phyloP scores from a whole-genome alignment of 2,888 invertebrate genomes.

The Tridacna crocea region DNA sequence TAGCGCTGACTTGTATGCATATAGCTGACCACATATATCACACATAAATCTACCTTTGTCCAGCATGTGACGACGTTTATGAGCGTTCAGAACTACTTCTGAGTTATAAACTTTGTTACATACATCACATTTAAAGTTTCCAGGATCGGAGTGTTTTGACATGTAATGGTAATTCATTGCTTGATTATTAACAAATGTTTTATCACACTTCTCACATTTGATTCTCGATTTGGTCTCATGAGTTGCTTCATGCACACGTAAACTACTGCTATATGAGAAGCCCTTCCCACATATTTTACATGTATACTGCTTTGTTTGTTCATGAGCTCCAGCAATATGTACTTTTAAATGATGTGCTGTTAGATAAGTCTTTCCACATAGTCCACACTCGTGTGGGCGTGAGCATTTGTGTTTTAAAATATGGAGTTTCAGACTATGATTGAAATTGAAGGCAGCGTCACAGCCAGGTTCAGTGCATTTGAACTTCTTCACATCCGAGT shows the following conservation, averaged over 20 bases:
- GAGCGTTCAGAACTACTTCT: conserved; percentile 72
- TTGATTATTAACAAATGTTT: conserved; percentile 75
- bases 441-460: conserved; percentile 76
- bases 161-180: conserved; percentile 70
- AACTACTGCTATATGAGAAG: conserved; percentile 79
- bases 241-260: conserved; percentile 76
- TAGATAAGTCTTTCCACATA: conserved; percentile 79
- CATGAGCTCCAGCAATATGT: conserved; percentile 78
- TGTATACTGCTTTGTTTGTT: conserved; percentile 64
- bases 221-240: conserved; percentile 75
- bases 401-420: conserved; percentile 75
- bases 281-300: conserved; percentile 77
- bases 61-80: conserved; percentile 72
- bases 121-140: conserved; percentile 71
- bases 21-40: conserved; percentile 76
- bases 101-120: conserved; percentile 79
- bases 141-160: conserved; percentile 67
- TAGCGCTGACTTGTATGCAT: conserved; percentile 78
- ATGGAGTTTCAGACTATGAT: conserved; percentile 79
- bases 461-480: conserved; percentile 75
- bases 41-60: conserved; percentile 75
- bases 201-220: conserved; percentile 73
- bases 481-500: conserved; percentile 73
- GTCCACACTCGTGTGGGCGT: conserved; percentile 75
- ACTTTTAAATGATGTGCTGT: conserved; percentile 79